These are phyloP conservation scores for Lindbergichthys nudifrons DNA, from an alignment of 2,797 vertebrate genomes.

Conservation along the genomic window DNA sequence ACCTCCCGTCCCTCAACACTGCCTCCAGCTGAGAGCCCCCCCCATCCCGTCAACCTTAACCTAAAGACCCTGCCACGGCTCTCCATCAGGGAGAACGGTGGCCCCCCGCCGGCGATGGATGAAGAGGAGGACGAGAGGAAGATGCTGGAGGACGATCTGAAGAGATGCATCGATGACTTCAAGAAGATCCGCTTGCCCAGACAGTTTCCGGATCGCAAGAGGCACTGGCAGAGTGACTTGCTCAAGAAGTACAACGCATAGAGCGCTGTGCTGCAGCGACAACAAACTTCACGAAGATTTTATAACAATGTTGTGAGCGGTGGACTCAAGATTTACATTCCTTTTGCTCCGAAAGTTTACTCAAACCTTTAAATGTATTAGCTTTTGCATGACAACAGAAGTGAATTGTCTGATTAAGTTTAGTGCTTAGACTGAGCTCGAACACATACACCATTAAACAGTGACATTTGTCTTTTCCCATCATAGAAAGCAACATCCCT, in stretches of 20 bases:
- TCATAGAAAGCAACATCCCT: slow-evolving; percentile 23
- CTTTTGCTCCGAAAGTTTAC: slow-evolving; percentile 32
- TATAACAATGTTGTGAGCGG: slow-evolving; percentile 3
- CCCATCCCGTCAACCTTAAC: slow-evolving; percentile 75
- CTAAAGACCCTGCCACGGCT: slow-evolving; percentile 74
- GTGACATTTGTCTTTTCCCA: slow-evolving; percentile 29
- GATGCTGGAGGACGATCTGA: slow-evolving; percentile 88
- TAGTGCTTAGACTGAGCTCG: slow-evolving; percentile 45
- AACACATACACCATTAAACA: slow-evolving; percentile 17
- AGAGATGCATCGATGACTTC: slow-evolving; percentile 92
- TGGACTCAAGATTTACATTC: slow-evolving; percentile 16
- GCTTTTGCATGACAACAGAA: slow-evolving; percentile 61
- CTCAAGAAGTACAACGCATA: slow-evolving; percentile 91
- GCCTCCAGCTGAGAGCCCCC: slow-evolving; percentile 51
- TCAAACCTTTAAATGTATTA: slow-evolving; percentile 38
- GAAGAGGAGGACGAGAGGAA: slow-evolving; percentile 85
- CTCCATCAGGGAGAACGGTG: slow-evolving; percentile 76
- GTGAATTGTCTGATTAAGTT: slow-evolving; percentile 10
- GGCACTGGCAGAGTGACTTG: slow-evolving; percentile 93
- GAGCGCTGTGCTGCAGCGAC: slow-evolving; percentile 16
- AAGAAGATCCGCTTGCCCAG: slow-evolving; percentile 88
- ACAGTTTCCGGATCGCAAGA: slow-evolving; percentile 89
- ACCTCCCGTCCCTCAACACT: slow-evolving; percentile 47
- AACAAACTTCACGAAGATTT: slow-evolving; percentile 15
- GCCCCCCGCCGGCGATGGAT: slow-evolving; percentile 30